Percentiles rank a stretch among this genome's conserved stretches.
Conservation (phyloP, 23 tunicate species). For the Halocynthia aurantium region DNA sequence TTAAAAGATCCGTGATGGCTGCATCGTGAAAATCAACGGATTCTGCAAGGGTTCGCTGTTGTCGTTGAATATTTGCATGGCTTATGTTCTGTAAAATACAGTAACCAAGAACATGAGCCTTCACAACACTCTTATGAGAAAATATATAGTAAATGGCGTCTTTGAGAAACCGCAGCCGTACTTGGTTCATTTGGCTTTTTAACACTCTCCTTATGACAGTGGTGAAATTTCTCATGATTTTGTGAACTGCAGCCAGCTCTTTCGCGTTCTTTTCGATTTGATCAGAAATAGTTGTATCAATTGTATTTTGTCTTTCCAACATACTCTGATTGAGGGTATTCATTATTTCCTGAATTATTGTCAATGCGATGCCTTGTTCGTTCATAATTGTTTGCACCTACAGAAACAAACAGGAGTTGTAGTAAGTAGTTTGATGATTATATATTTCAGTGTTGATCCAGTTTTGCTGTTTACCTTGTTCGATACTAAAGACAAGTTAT, state of each 20-base stretch:
- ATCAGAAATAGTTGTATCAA: constrained; percentile 29
- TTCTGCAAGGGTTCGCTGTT: constrained; percentile 34
- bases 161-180: background rate
- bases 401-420: background rate
- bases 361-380: constrained; percentile 56
- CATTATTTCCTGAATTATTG: constrained; percentile 49
- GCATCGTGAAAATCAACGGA: constrained; percentile 25
- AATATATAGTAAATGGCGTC: too few relatives aligned
- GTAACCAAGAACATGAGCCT: background rate
- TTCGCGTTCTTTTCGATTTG: constrained; percentile 47
- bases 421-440: background rate
- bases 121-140: background rate
- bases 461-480: constrained; percentile 1
- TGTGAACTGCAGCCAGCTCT: constrained; percentile 27
- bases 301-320: constrained; percentile 44
- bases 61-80: constrained; percentile 28
- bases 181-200: constrained; percentile 37
- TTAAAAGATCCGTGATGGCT: background rate
- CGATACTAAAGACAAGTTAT: background rate
- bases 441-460: background rate
- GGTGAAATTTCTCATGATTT: constrained; percentile 65
- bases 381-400: constrained; percentile 46
- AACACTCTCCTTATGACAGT: constrained; percentile 29
- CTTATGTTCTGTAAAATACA: constrained; percentile 29
- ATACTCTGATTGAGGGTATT: constrained; percentile 41